Percentiles rank a stretch among this genome's conserved stretches.
Evolutionary conservation across 92 coral and sea anemone genomes (phyloP).

Genomic region (Palythoa grandis): DNA sequence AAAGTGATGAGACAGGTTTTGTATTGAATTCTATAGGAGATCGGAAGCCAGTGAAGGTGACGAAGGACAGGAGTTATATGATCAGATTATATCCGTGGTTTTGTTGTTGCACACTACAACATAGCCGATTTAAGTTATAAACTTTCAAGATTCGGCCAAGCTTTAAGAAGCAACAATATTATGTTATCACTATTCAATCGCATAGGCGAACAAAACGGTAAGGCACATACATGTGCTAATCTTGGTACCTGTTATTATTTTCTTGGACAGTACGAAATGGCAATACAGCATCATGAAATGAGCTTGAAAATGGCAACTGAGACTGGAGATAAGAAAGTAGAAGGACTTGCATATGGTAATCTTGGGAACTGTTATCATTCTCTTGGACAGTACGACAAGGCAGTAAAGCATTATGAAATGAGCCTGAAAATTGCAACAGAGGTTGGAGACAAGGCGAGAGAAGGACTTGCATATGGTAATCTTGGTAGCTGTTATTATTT

Average conservation of each 20-base stretch:
- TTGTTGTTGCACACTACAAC: too few relatives aligned
- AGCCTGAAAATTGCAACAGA: not conserved
- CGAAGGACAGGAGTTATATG: too few relatives aligned
- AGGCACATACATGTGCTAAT: not conserved
- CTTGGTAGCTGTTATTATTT: not conserved
- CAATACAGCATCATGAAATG: not conserved
- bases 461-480: not conserved
- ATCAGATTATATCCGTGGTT: too few relatives aligned
- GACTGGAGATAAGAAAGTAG: not conserved
- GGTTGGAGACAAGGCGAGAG: not conserved
- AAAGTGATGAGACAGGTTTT: too few relatives aligned
- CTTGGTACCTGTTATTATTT: not conserved
- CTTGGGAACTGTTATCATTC: not conserved
- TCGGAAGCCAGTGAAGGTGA: too few relatives aligned
- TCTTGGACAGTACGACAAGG: not conserved
- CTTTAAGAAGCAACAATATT: too few relatives aligned
- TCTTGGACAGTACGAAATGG: not conserved
- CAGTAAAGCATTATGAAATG: not conserved
- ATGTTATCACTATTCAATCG: too few relatives aligned
- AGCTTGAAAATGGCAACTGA: not conserved
- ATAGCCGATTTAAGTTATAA: too few relatives aligned
- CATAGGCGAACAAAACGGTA: too few relatives aligned
- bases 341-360: not conserved
- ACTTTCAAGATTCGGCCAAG: too few relatives aligned
- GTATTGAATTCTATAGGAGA: too few relatives aligned